phyloP scores from a whole-genome alignment of 2,888 invertebrate genomes.

The Euphydryas editha region DNA sequence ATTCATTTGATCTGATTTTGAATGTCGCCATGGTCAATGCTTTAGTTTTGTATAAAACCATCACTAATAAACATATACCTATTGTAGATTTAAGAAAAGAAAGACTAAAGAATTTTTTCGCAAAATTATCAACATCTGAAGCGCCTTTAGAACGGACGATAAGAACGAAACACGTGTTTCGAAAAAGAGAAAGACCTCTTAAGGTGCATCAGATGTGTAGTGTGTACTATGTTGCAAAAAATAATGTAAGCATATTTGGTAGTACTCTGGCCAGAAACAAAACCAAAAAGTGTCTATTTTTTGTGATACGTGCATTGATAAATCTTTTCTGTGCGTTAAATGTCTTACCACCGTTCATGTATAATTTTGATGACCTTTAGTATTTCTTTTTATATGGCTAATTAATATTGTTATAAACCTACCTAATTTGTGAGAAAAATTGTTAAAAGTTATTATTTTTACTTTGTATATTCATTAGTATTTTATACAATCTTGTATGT shows the following conservation, averaged over 20 bases:
- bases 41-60: slow-evolving; percentile 39
- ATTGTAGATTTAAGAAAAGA: slow-evolving; percentile 38
- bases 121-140: slow-evolving; percentile 27
- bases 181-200: slow-evolving; percentile 38
- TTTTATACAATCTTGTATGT: no score
- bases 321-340: slow-evolving; percentile 40
- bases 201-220: slow-evolving; percentile 40
- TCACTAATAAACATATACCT: slow-evolving; percentile 36
- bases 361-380: slow-evolving; percentile 37
- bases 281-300: slow-evolving; percentile 46
- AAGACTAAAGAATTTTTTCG: slow-evolving; percentile 33
- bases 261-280: slow-evolving; percentile 46
- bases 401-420: no score
- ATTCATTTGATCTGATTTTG: slow-evolving; percentile 42
- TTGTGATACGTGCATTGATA: slow-evolving; percentile 41
- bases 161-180: slow-evolving; percentile 36
- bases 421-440: no score
- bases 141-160: slow-evolving; percentile 25
- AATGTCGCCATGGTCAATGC: slow-evolving; percentile 40
- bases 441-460: no score
- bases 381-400: no score
- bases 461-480: no score
- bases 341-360: slow-evolving; percentile 40
- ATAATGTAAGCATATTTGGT: slow-evolving; percentile 42
- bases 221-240: slow-evolving; percentile 44